Evolutionary conservation across 1,140 invertebrate species (phyloP).

Genomic region (Apis florea): DNA sequence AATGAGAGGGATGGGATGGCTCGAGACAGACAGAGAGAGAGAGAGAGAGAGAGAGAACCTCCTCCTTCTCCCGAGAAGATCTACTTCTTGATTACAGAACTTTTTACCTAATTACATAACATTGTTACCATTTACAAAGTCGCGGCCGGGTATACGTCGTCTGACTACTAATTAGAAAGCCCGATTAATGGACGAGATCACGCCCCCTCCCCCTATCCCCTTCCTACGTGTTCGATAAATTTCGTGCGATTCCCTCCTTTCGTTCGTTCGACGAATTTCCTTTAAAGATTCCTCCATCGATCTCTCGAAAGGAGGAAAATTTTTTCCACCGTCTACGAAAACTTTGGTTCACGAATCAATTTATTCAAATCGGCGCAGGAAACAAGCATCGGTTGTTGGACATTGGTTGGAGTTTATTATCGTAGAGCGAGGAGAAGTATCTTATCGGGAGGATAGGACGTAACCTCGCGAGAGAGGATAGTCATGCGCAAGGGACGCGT

Average conservation of each 20-base stretch:
- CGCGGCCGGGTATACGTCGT: constrained; percentile 54
- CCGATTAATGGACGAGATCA: constrained; percentile 63
- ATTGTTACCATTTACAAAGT: constrained; percentile 76
- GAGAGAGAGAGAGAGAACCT: constrained; percentile 65
- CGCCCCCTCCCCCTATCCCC: constrained; percentile 11
- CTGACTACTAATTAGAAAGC: constrained; percentile 70
- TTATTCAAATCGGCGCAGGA: not conserved
- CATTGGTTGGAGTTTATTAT: constrained; percentile 52
- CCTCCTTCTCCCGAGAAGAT: constrained; percentile 71
- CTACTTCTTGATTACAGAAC: constrained; percentile 78
- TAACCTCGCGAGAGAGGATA: constrained; percentile 57
- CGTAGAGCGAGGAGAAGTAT: constrained; percentile 23
- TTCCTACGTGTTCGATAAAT: constrained; percentile 54
- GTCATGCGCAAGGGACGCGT: constrained; percentile 65
- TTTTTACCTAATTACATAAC: constrained; percentile 77
- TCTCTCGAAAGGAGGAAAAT: not conserved
- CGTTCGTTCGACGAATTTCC: constrained; percentile 28
- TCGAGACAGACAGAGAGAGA: constrained; percentile 57
- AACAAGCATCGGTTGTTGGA: not conserved
- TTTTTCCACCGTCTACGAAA: not conserved
- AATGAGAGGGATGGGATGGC: constrained; percentile 59
- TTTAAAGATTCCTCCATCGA: not conserved
- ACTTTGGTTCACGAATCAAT: not conserved
- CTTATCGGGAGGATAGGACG: constrained; percentile 64
- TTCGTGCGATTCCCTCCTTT: constrained; percentile 28